phyloP scores from a whole-genome alignment of 2,113 vertebrate species.

The Hyaena hyaena region DNA sequence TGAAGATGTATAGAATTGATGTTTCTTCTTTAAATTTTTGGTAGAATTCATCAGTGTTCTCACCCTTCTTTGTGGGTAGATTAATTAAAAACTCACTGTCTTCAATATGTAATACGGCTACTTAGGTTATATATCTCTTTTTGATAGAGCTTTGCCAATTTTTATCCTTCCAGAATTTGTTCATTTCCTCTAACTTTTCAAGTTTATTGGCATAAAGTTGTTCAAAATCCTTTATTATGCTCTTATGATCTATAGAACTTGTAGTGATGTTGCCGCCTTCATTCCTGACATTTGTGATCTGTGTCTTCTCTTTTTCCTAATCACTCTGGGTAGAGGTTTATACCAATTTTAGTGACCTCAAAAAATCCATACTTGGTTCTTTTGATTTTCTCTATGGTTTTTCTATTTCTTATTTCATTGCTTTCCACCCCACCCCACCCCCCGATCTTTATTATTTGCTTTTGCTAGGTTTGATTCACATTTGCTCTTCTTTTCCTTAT shows the following conservation, averaged over 20 bases:
- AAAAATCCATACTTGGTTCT: neutral
- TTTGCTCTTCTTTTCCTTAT: neutral
- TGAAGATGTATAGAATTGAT: neutral
- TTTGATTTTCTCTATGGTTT: neutral
- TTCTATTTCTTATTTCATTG: neutral
- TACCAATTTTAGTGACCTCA: neutral
- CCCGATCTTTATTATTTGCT: neutral
- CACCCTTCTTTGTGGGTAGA: neutral
- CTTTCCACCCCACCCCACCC: neutral
- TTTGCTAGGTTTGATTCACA: neutral
- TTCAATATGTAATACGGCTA: neutral
- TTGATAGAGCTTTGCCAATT: neutral
- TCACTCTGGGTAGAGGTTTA: neutral
- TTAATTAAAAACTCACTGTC: constrained; percentile 25
- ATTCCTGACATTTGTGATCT: neutral
- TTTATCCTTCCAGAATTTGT: neutral
- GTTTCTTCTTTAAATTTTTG: neutral
- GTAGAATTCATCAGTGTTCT: neutral
- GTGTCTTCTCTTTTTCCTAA: neutral
- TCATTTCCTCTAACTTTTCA: neutral
- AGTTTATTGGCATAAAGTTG: neutral
- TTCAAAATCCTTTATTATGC: neutral
- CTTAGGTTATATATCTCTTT: neutral
- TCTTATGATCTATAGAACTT: neutral
- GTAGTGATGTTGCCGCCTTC: neutral